phyloP scores from a whole-genome alignment of 2,888 invertebrate genomes.

The Apamea anceps region DNA sequence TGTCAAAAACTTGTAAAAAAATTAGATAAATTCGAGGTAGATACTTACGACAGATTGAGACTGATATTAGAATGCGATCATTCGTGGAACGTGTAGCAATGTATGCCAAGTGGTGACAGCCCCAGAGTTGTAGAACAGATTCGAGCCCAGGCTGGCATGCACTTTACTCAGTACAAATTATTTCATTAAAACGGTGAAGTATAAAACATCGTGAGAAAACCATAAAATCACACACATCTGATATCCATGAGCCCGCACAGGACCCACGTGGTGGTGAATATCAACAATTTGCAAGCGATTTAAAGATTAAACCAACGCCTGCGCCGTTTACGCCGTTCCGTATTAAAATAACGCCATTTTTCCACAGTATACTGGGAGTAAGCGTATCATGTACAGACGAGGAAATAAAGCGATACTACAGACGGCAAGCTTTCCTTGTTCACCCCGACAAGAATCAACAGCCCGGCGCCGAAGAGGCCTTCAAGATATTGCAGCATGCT shows the following conservation, averaged over 20 bases:
- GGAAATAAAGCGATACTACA: constrained; percentile 98
- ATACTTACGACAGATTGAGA: not conserved
- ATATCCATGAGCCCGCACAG: too few species aligned
- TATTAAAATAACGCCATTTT: not conserved
- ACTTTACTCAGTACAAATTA: not conserved
- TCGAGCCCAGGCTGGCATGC: not conserved
- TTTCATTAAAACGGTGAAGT: not conserved
- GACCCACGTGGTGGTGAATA: too few species aligned
- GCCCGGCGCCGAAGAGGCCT: constrained; percentile 98
- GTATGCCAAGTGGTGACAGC: not conserved
- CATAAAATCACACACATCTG: not conserved
- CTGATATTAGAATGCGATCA: too few species aligned
- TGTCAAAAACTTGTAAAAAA: too few species aligned
- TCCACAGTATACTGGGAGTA: constrained; percentile 95
- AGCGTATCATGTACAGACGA: constrained; percentile 97
- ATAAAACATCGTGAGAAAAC: not conserved
- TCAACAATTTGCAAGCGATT: not conserved
- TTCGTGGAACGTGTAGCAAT: not conserved
- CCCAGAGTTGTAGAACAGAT: not conserved
- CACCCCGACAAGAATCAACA: constrained; percentile 99
- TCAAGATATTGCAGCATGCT: constrained; percentile 98
- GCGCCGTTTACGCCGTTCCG: not conserved
- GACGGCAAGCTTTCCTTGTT: constrained; percentile 97
- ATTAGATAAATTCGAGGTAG: too few species aligned
- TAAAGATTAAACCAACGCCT: not conserved